Percentiles rank a stretch among this genome's conserved stretches.
These are phyloP conservation scores for Solenopsis invicta DNA, from an alignment of 1,140 invertebrate species.

Conservation along the genomic window DNA sequence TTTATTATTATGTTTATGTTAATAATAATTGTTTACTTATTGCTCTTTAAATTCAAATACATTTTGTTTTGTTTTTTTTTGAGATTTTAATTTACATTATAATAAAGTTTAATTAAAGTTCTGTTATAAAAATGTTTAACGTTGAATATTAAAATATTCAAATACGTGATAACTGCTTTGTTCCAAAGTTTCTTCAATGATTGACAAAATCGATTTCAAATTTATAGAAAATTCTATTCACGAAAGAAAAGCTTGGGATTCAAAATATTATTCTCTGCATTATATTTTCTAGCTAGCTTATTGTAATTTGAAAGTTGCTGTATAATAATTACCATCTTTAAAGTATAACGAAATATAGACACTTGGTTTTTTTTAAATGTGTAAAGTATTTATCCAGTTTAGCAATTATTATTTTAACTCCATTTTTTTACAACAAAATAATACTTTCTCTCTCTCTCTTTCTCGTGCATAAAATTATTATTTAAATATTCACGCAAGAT, in stretches of 20 bases:
- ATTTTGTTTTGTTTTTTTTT: not conserved
- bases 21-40: not conserved
- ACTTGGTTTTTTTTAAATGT: not conserved
- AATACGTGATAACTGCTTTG: not conserved
- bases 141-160: conserved; percentile 33
- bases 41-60: not conserved
- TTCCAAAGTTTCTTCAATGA: conserved; percentile 2
- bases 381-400: not conserved
- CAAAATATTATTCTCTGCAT: not conserved
- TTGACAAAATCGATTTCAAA: not conserved
- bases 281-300: not conserved
- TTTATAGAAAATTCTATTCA: not conserved
- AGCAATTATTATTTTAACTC: conserved; percentile 2
- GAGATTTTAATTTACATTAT: conserved; percentile 11
- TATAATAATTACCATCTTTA: not conserved
- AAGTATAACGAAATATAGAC: not conserved
- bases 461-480: conserved; percentile 27
- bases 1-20: not conserved
- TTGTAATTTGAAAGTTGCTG: not conserved
- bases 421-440: not conserved
- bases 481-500: conserved; percentile 7
- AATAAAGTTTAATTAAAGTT: conserved; percentile 11
- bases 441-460: not conserved
- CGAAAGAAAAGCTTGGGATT: not conserved
- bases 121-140: conserved; percentile 2